These are phyloP conservation scores for Lysandra bellargus DNA, from an alignment of 2,888 invertebrate species.

Conservation along the genomic window DNA sequence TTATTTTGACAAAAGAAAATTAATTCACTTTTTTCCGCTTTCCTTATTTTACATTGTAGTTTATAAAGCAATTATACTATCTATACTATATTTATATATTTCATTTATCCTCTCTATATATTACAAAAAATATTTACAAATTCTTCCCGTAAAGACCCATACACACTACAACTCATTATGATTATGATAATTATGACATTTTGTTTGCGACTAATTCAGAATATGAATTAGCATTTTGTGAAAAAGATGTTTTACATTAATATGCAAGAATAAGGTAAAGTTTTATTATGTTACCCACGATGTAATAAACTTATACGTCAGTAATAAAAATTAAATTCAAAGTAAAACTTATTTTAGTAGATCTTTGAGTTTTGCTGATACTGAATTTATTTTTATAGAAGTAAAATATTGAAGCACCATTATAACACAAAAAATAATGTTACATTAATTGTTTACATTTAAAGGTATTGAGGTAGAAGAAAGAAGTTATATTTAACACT, in stretches of 20 bases:
- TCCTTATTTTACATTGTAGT: conserved; percentile 75
- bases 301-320: neutral
- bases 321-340: neutral
- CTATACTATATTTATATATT: conserved; percentile 73
- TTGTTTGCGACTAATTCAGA: conserved; percentile 32
- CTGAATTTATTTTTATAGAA: neutral
- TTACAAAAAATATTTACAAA: conserved; percentile 78
- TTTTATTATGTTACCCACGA: conserved; percentile 8
- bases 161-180: conserved; percentile 47
- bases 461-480: neutral
- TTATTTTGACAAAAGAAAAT: conserved; percentile 79
- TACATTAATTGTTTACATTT: neutral
- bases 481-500: neutral
- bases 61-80: conserved; percentile 78
- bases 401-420: neutral
- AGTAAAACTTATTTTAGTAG: neutral
- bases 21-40: conserved; percentile 74
- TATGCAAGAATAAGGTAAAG: neutral
- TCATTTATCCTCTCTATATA: conserved; percentile 68
- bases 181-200: conserved; percentile 23
- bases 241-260: neutral
- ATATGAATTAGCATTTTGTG: conserved; percentile 8
- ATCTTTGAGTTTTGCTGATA: neutral
- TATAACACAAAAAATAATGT: neutral
- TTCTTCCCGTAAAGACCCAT: conserved; percentile 71